These are phyloP conservation scores for Diarsia mendica DNA, from an alignment of 2,888 invertebrate genomes.

Conservation along the genomic window DNA sequence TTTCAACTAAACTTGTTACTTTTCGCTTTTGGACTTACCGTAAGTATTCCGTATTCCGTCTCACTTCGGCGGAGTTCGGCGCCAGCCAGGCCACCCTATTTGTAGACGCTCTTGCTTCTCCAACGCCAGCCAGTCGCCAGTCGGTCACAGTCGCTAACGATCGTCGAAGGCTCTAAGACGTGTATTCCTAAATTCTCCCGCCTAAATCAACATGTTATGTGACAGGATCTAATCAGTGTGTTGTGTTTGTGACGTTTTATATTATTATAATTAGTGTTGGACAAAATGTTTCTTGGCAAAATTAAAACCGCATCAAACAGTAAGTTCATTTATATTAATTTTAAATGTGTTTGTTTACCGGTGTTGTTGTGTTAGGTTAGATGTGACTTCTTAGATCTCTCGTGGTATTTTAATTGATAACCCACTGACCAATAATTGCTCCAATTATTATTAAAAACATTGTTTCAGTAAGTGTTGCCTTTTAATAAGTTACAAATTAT, in stretches of 20 bases:
- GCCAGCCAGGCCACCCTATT: conserved; percentile 31
- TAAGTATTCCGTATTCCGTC: conserved; percentile 36
- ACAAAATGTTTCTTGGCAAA: conserved; percentile 81
- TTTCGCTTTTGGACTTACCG: conserved; percentile 35
- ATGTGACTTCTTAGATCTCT: background rate
- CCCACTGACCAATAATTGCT: too few species aligned
- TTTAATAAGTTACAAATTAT: background rate
- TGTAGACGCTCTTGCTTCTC: conserved; percentile 15
- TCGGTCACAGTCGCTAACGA: conserved; percentile 52
- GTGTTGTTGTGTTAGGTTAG: conserved; percentile 1
- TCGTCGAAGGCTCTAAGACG: conserved; percentile 57
- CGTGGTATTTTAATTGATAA: background rate
- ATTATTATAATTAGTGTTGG: conserved; percentile 27
- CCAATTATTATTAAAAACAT: background rate
- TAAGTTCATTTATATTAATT: conserved; percentile 70
- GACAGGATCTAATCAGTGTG: conserved; percentile 38
- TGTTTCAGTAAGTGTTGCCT: background rate
- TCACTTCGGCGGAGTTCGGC: conserved; percentile 27
- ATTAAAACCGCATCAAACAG: conserved; percentile 79
- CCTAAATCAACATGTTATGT: conserved; percentile 33
- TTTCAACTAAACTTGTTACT: conserved; percentile 17
- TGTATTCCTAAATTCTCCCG: conserved; percentile 11
- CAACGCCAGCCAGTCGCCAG: conserved; percentile 45
- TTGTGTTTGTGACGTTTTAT: conserved; percentile 28
- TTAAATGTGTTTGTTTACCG: conserved; percentile 7